A percentile compares a stretch with the other conserved stretches of the same genome.
phyloP scores from a whole-genome alignment of 1,140 invertebrate genomes.

The Aradophagus sp. region DNA sequence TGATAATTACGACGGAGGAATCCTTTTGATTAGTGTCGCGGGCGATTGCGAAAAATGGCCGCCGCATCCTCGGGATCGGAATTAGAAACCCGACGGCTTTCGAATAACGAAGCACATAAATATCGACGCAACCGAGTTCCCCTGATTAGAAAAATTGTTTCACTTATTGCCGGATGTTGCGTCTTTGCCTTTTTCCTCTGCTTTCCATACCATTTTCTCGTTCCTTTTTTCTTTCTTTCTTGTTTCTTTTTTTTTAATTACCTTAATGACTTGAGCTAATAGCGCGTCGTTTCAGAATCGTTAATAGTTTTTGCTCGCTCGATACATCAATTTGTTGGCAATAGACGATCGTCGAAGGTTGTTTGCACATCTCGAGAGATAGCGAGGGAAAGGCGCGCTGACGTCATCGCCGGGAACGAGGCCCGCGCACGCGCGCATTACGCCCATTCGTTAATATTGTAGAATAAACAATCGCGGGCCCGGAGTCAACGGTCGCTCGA shows the following conservation, averaged over 20 bases:
- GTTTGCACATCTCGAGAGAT: conserved; percentile 64
- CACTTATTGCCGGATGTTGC: no score
- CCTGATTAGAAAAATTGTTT: no score
- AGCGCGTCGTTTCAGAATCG: no score
- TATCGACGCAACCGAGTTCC: no score
- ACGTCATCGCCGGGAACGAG: conserved; percentile 71
- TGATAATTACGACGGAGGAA: conserved; percentile 6
- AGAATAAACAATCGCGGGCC: conserved; percentile 19
- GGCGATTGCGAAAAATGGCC: no score
- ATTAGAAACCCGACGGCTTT: neutral
- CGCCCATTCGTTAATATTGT: conserved; percentile 20
- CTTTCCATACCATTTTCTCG: no score
- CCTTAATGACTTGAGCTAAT: no score
- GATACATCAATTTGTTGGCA: conserved; percentile 50
- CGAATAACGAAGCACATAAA: conserved; percentile 29
- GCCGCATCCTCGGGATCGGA: no score
- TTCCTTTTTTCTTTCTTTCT: no score
- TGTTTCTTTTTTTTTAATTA: no score
- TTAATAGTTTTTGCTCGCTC: conserved; percentile 28
- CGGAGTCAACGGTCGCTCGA: conserved; percentile 18
- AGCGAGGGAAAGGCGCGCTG: conserved; percentile 68
- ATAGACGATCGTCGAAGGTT: conserved; percentile 61
- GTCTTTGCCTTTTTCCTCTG: no score
- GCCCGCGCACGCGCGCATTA: conserved; percentile 40
- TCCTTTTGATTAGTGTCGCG: conserved; percentile 27